Base-by-base conservation (phyloP, 2,797 vertebrate genomes). In the Liasis olivaceus region DNA sequence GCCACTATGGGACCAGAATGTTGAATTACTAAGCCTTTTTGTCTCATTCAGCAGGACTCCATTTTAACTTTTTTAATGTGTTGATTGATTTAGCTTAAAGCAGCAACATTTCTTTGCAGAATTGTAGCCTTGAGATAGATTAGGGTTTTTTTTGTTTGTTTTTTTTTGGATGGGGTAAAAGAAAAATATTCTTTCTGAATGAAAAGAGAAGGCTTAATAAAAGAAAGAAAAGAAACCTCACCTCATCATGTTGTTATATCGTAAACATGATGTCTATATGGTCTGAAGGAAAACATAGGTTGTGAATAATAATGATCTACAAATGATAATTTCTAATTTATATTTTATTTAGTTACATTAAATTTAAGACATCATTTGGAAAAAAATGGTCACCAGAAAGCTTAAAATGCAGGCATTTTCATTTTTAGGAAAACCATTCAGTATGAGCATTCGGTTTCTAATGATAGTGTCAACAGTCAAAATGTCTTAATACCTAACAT, bases 201-300 rank as follows among this genome's bases (percentile, higher is more conserved):
- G 95, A 97, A 94, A 97, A 97, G 93, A 94, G 97, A 96, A 97
- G 28, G 91, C 92, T 97, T 96, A 95, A 93, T 97, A 96, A 96
- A 97, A 93, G 89, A 96, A 97, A 96, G 62, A 93, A 96, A 54
- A 54, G 8, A 6, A 54, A 54, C 4, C 51, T 7, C 36, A 24
- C 24, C 12, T 47, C 36, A 96, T 97, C 91, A 90, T 95, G 97
- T 97, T 95, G 96, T 95, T 97, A 95, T 97, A 94, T 95, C 88
- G 94, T 95, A 97, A 97, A 96, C 96, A 92, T 22, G 47, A 24
- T 47, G 47, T 81, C 72, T 47, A 81, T 22, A 24, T 81, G 22
- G 20, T 47, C 42, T 24, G 20, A 81, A 81, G 9, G 4, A 51
- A 54, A n/a, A n/a, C 14, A 89, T 94, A 95, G 93, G 92, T 95